phyloP scores from a whole-genome alignment of 2,888 invertebrate species.

The Drosophila planitibia region DNA sequence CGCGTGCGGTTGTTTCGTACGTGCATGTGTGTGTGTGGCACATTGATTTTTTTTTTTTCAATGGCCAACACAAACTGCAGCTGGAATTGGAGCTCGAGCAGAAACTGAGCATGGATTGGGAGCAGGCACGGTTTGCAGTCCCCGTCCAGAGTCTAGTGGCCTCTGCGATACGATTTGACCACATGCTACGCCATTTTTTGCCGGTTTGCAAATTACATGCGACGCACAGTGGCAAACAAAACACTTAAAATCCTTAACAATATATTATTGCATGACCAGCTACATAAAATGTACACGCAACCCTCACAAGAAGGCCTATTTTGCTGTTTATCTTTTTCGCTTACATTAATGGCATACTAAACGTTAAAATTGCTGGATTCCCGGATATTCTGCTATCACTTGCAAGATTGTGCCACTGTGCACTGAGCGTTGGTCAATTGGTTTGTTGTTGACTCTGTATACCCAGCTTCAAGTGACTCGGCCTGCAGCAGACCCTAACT shows the following conservation, averaged over 20 bases:
- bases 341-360: not conserved
- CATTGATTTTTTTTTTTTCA: conserved; percentile 71
- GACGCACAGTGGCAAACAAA: conserved; percentile 30
- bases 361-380: not conserved
- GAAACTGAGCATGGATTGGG: conserved; percentile 12
- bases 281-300: not conserved
- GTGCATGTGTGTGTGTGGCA: conserved; percentile 38
- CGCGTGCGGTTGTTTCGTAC: conserved; percentile 43
- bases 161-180: conserved; percentile 58
- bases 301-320: not conserved
- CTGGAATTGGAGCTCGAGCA: conserved; percentile 14
- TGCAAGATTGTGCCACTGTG: conserved; percentile 23
- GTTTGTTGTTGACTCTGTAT: conserved; percentile 36
- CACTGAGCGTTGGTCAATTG: conserved; percentile 41
- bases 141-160: conserved; percentile 21
- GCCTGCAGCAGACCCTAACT: conserved; percentile 12
- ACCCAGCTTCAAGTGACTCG: conserved; percentile 28
- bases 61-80: conserved; percentile 27
- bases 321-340: not conserved
- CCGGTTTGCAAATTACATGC: conserved; percentile 62
- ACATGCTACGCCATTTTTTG: conserved; percentile 64
- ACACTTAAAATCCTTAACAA: not conserved
- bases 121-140: conserved; percentile 13
- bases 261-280: not conserved
- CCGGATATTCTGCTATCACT: not conserved